Base-by-base conservation (phyloP, 2,113 vertebrate genomes). In the Brachionichthys hirsutus region DNA sequence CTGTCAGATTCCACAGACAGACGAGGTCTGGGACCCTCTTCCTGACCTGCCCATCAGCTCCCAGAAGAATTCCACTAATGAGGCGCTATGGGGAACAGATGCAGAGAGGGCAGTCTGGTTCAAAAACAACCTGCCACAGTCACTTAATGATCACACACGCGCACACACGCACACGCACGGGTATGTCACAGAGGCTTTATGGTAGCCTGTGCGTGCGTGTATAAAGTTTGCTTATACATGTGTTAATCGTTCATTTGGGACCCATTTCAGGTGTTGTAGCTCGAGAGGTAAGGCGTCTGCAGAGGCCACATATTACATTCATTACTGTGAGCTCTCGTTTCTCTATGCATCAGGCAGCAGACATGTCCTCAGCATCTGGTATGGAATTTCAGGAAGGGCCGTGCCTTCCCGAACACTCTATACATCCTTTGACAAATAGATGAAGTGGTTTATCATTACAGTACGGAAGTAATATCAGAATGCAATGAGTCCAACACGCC, bases 371-470 rank as follows among this genome's bases (percentile, higher is more conserved):
- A 75, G 80, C 70, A 77, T 82, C 60, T 62, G 78, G 73, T 79
- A 49, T 89, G 80, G 77, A 77, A 87, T 89, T 88, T 91, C 83
- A 91, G 81, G 73, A 82, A 66, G 52, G 50, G 47, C 80, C 15
- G 47, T 47, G 58, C 73, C 71, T 66, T 82, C 48, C 71, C 67
- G 79, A 84, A 72, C 58, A 67, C 82, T 78, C 67, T 54, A 77
- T 87, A 74, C 75, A 71, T 83, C 75, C 63, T 80, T 60, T 34
- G 53, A 63, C 22, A 24, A 54, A 72, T 66, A 64, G 68, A 77
- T 73, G 63, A 85, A 75, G 76, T 9, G 20, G 85, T 87, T 89
- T 89, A 82, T 90, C 89, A 83, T 90, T 88, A 87, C 81, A 81
- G 70, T 46, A 36, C 51, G 58, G 85, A 85, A 82, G 78, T 87